Evolutionary conservation across 2,797 vertebrate genomes (phyloP).

Genomic region (Catharus ustulatus): DNA sequence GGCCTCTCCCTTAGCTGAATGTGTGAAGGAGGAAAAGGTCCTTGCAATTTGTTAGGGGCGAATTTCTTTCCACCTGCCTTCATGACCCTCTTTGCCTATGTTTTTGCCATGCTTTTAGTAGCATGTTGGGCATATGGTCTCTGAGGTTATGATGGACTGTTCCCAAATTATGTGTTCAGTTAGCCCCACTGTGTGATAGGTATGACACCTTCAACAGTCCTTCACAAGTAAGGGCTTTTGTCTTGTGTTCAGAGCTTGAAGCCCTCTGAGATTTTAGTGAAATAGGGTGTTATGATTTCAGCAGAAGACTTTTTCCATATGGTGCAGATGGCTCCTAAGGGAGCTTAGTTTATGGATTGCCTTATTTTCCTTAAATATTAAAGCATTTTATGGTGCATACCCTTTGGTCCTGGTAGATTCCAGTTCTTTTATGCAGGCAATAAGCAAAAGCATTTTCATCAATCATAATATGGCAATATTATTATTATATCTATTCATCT

Average conservation of each 20-base stretch:
- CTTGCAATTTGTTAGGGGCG: background rate
- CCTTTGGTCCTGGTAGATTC: background rate
- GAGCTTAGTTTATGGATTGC: background rate
- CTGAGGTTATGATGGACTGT: background rate
- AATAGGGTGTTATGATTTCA: background rate
- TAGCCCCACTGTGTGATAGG: background rate
- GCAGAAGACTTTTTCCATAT: background rate
- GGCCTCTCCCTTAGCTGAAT: background rate
- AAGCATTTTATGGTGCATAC: background rate
- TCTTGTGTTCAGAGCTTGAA: background rate
- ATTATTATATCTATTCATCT: background rate
- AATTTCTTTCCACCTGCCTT: background rate
- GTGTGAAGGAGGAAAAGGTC: background rate
- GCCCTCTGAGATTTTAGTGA: background rate
- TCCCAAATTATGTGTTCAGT: background rate
- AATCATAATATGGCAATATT: background rate
- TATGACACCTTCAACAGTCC: background rate
- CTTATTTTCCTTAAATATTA: background rate
- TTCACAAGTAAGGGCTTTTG: background rate
- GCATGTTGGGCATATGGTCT: rapidly evolving
- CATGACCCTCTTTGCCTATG: background rate
- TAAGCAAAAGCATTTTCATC: background rate
- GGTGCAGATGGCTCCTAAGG: background rate
- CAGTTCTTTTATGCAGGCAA: background rate
- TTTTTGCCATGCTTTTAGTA: background rate